Conservation (phyloP, 2,797 vertebrate genomes). For the Sebastes cheni region DNA sequence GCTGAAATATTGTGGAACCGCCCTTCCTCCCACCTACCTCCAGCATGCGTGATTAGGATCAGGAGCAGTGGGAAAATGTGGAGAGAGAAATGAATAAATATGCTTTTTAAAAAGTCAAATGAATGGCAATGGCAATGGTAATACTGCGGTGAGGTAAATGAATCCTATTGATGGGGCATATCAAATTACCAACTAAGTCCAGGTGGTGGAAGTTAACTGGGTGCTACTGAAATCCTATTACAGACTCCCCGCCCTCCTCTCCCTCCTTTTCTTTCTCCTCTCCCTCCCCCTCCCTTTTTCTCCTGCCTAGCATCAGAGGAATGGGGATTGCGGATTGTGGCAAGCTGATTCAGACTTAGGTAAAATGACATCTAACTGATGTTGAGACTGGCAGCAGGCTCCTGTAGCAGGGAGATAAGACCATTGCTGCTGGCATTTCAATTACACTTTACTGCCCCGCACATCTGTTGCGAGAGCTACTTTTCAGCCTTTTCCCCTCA, state of each 20-base stretch:
- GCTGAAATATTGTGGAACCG: slow-evolving; percentile 42
- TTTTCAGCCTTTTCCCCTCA: slow-evolving; percentile 80
- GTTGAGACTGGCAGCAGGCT: slow-evolving; percentile 88
- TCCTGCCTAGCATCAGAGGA: slow-evolving; percentile 81
- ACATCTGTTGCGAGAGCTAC: slow-evolving; percentile 87
- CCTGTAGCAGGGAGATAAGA: slow-evolving; percentile 89
- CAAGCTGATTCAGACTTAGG: slow-evolving; percentile 88
- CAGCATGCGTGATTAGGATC: slow-evolving; percentile 66
- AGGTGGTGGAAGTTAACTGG: slow-evolving; percentile 87
- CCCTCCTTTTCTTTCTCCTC: slow-evolving; percentile 58
- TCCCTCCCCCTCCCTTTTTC: slow-evolving; percentile 64
- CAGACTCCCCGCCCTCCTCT: slow-evolving; percentile 64
- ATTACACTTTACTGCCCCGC: slow-evolving; percentile 90
- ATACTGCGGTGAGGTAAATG: slow-evolving; percentile 79
- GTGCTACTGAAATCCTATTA: slow-evolving; percentile 87
- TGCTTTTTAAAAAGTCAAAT: slow-evolving; percentile 72
- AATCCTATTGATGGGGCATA: slow-evolving; percentile 85
- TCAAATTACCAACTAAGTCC: slow-evolving; percentile 86
- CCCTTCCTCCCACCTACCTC: slow-evolving; percentile 26
- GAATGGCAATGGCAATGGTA: slow-evolving; percentile 73
- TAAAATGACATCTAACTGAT: slow-evolving; percentile 92
- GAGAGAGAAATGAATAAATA: slow-evolving; percentile 56
- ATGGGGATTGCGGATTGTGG: slow-evolving; percentile 84
- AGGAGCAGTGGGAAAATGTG: slow-evolving; percentile 49
- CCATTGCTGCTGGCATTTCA: slow-evolving; percentile 90